Evolutionary conservation across 2,797 vertebrate genomes (phyloP).

Genomic region (Dryobates pubescens): DNA sequence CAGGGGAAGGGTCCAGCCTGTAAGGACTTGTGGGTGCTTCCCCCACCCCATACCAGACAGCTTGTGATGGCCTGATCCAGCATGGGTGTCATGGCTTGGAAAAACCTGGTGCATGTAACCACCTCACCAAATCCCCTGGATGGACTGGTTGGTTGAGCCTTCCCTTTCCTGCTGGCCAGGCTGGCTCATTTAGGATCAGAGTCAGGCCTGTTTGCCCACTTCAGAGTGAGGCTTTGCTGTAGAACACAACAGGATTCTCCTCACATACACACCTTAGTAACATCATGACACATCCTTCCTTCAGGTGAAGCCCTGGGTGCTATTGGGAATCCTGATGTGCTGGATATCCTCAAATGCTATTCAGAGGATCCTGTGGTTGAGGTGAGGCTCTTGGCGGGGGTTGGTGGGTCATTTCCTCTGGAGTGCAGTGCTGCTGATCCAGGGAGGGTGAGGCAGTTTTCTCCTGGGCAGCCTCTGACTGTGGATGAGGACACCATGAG

Average conservation of each 20-base stretch:
- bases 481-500: background rate
- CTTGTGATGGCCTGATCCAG: rapidly evolving
- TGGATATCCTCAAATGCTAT: conserved; percentile 87
- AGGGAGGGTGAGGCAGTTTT: background rate
- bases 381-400: conserved; percentile 74
- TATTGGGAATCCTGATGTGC: conserved; percentile 86
- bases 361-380: conserved; percentile 88
- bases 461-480: background rate
- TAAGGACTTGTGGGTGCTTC: background rate
- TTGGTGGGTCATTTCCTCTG: background rate
- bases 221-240: background rate
- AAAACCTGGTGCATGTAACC: rapidly evolving
- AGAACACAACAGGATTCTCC: background rate
- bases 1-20: background rate
- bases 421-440: background rate
- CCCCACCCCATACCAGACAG: rapidly evolving
- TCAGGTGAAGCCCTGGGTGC: conserved; percentile 95
- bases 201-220: background rate
- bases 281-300: background rate
- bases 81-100: background rate
- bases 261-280: rapidly evolving
- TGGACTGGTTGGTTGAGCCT: background rate
- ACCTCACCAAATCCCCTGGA: background rate
- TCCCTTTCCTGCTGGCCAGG: background rate
- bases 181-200: background rate